phyloP scores from a whole-genome alignment of 1,140 invertebrate species.

The Zaprionus ornatus region DNA sequence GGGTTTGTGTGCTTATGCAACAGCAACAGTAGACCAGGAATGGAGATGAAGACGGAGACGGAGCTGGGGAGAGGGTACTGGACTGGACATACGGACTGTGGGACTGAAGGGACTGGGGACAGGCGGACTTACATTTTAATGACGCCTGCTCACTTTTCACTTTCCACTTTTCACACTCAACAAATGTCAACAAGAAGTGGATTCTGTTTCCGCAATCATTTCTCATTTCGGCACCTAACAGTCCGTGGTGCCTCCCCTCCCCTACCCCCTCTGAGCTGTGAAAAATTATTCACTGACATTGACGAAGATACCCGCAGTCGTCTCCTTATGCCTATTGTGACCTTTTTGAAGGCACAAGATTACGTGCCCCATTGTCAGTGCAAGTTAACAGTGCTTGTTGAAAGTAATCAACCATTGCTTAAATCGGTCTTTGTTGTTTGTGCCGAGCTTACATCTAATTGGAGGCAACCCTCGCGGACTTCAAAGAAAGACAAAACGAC shows the following conservation, averaged over 20 bases:
- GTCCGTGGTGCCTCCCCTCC: background rate
- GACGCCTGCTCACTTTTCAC: constrained; percentile 36
- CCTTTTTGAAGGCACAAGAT: background rate
- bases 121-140: constrained; percentile 35
- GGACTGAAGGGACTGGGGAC: no score
- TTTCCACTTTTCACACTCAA: constrained; percentile 39
- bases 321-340: constrained; percentile 25
- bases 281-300: constrained; percentile 44
- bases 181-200: constrained; percentile 34
- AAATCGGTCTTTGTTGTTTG: constrained; percentile 6
- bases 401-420: constrained; percentile 17
- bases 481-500: background rate
- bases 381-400: constrained; percentile 1
- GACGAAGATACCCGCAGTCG: constrained; percentile 29
- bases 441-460: background rate
- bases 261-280: constrained; percentile 12
- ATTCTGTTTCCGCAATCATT: constrained; percentile 14
- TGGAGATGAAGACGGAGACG: background rate
- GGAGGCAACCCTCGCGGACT: no score
- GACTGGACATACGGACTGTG: background rate
- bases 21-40: background rate
- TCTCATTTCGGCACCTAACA: constrained; percentile 25
- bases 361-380: constrained; percentile 6
- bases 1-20: background rate
- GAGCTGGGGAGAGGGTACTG: no score